Conservation (phyloP, 2,113 vertebrate genomes). For the Mormoops blainvillei region DNA sequence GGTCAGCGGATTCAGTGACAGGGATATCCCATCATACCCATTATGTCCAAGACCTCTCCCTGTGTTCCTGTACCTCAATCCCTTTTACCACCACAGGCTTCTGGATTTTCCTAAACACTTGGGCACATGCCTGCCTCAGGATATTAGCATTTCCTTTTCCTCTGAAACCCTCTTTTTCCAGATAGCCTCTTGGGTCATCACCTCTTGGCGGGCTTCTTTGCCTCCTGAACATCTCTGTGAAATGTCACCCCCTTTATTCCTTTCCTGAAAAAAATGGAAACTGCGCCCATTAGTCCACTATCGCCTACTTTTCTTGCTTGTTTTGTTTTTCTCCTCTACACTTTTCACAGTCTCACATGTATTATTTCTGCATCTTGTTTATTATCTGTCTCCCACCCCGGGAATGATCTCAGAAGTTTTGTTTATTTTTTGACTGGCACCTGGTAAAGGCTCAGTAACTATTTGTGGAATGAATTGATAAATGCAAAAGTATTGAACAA, state of each 20-base stretch:
- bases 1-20: neutral
- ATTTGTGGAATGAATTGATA: neutral
- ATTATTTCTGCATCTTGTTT: neutral
- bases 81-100: neutral
- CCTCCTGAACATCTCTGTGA: neutral
- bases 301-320: neutral
- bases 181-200: neutral
- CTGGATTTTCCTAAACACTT: neutral
- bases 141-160: neutral
- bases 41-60: neutral
- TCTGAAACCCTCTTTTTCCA: neutral
- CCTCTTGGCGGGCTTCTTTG: neutral
- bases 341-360: neutral
- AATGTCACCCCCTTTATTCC: neutral
- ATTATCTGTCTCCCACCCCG: neutral
- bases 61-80: neutral
- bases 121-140: neutral
- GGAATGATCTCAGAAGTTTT: neutral
- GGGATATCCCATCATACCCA: neutral
- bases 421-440: neutral
- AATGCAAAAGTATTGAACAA: conserved; percentile 4
- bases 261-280: neutral
- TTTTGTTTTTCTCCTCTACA: neutral
- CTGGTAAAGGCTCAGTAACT: neutral
- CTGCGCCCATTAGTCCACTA: neutral